A percentile compares a stretch with the other conserved stretches of the same genome.
These are phyloP conservation scores for Apotomis betuletana DNA, from an alignment of 2,888 invertebrate genomes.

Conservation along the genomic window DNA sequence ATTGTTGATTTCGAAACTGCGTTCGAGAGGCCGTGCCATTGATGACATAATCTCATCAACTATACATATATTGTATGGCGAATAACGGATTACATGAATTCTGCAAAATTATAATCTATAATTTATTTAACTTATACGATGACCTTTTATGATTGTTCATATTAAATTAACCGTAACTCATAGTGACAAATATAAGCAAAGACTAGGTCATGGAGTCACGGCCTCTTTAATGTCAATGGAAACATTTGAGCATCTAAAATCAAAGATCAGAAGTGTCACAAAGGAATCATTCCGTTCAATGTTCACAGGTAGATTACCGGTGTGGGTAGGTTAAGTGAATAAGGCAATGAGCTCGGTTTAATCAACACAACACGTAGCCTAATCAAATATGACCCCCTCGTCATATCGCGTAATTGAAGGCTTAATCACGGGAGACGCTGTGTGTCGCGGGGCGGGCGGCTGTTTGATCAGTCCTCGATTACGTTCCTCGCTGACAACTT, in stretches of 20 bases:
- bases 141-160: background rate
- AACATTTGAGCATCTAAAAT: constrained; percentile 56
- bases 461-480: constrained; percentile 75
- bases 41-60: constrained; percentile 45
- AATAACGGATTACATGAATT: constrained; percentile 6
- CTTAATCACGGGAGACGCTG: constrained; percentile 79
- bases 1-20: constrained; percentile 56
- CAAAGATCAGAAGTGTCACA: constrained; percentile 57
- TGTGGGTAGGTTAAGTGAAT: constrained; percentile 71
- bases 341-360: constrained; percentile 81
- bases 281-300: constrained; percentile 48
- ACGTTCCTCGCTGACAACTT: constrained; percentile 61
- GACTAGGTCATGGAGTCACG: constrained; percentile 61
- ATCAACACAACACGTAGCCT: constrained; percentile 81
- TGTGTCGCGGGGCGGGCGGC: constrained; percentile 59
- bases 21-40: background rate
- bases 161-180: background rate
- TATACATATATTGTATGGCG: background rate
- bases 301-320: constrained; percentile 55
- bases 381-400: constrained; percentile 82
- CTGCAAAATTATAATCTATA: background rate
- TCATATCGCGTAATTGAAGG: constrained; percentile 81
- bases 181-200: constrained; percentile 14
- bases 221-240: constrained; percentile 65
- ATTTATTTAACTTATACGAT: background rate